phyloP scores from a whole-genome alignment of 2,113 vertebrate species.

The Ranitomeya variabilis region DNA sequence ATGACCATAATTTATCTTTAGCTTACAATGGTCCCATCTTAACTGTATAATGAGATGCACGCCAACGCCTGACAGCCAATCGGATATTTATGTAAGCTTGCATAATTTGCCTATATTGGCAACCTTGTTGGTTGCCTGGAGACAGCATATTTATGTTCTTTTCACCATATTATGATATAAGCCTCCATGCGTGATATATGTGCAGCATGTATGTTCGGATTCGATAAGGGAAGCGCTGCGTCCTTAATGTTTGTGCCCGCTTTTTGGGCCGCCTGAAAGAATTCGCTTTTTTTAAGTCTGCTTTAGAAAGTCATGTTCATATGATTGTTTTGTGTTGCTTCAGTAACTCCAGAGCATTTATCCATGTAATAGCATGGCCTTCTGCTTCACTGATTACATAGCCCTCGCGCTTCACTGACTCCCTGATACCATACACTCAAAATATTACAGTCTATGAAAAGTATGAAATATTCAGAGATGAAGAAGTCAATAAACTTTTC shows the following conservation, averaged over 20 bases:
- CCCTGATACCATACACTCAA: constrained; percentile 72
- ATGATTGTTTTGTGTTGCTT: constrained; percentile 75
- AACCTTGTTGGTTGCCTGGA: neutral
- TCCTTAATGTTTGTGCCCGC: constrained; percentile 45
- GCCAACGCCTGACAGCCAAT: neutral
- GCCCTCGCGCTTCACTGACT: constrained; percentile 71
- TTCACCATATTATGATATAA: neutral
- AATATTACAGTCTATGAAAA: constrained; percentile 68
- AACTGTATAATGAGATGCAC: neutral
- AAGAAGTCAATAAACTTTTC: constrained; percentile 63
- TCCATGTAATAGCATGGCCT: constrained; percentile 77
- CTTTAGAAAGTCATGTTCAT: constrained; percentile 70
- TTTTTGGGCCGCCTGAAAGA: constrained; percentile 56
- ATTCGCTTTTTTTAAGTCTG: constrained; percentile 43
- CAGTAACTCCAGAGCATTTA: constrained; percentile 73
- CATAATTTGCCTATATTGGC: neutral
- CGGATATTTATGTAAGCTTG: neutral
- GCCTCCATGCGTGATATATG: neutral
- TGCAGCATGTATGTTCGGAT: neutral
- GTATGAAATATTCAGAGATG: constrained; percentile 69
- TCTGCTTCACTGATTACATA: constrained; percentile 70
- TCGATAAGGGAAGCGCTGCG: neutral
- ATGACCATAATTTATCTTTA: neutral
- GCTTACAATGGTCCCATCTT: neutral
- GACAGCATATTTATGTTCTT: neutral